Conservation (phyloP, 2,113 vertebrate species). For the Leuciscus idus region DNA sequence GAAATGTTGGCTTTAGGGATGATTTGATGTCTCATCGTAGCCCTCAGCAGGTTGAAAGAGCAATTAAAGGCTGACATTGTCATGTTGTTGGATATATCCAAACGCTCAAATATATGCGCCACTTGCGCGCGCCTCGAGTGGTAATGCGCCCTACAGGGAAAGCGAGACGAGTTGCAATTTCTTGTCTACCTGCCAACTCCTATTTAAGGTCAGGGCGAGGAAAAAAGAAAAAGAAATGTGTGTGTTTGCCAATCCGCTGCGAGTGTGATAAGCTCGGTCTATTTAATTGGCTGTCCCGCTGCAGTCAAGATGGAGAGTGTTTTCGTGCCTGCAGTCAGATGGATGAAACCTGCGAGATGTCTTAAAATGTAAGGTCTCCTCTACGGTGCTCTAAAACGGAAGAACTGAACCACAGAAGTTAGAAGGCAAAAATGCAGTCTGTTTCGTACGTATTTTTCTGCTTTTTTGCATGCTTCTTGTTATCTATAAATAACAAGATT, state of each 20-base stretch:
- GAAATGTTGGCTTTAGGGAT: conserved; percentile 49
- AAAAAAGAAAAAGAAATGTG: neutral
- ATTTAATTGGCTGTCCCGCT: conserved; percentile 43
- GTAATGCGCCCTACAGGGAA: neutral
- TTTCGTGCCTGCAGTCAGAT: neutral
- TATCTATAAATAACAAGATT: too few relatives aligned
- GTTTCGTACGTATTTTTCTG: neutral
- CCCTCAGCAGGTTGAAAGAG: conserved; percentile 54
- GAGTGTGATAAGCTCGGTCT: conserved; percentile 28
- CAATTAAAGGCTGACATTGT: conserved; percentile 56
- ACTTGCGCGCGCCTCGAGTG: neutral
- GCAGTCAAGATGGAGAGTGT: neutral
- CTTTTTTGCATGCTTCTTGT: neutral
- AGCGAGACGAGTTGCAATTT: neutral
- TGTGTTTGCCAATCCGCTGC: conserved; percentile 39
- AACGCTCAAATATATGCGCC: neutral
- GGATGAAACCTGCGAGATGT: neutral
- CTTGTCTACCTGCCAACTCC: conserved; percentile 51
- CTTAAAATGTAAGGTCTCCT: neutral
- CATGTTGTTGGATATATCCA: neutral
- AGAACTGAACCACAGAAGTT: neutral
- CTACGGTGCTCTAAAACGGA: neutral
- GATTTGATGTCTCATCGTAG: conserved; percentile 42
- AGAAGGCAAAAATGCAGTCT: neutral
- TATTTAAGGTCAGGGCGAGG: conserved; percentile 48